Percentiles rank a stretch among this genome's conserved stretches.
phyloP scores from a whole-genome alignment of 35 echinoderm and acorn worm genomes.

The Ophioderma brevispina region DNA sequence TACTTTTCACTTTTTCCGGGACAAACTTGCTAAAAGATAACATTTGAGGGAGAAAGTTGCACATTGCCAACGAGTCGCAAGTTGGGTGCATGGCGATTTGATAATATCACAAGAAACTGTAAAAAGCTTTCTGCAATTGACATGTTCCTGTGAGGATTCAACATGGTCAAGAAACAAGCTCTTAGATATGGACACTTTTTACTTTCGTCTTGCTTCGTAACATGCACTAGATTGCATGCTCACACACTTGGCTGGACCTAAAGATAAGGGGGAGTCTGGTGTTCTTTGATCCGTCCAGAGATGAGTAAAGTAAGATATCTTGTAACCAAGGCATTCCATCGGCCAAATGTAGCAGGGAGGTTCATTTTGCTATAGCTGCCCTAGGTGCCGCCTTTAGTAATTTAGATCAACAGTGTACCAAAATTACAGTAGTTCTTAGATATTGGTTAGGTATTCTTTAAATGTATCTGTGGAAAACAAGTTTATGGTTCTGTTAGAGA shows the following conservation, averaged over 20 bases:
- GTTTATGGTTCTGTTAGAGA: no score
- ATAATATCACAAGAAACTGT: background rate
- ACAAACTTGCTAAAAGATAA: conserved; percentile 2
- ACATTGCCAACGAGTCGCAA: background rate
- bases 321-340: background rate
- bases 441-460: no score
- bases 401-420: no score
- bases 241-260: background rate
- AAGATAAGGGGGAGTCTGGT: background rate
- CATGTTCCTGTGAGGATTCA: background rate
- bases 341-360: no score
- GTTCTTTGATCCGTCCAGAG: background rate
- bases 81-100: background rate
- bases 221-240: background rate
- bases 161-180: background rate
- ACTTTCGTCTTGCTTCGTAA: background rate
- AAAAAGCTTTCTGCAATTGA: background rate
- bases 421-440: no score
- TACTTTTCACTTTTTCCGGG: background rate
- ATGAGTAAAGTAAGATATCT: background rate
- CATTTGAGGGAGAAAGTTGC: background rate
- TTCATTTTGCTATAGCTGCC: no score
- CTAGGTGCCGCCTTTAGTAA: no score
- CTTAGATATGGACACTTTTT: background rate
- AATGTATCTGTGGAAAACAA: no score